A percentile compares a stretch with the other conserved stretches of the same genome.
Conservation (phyloP, 2,113 vertebrate species). For the Cyanoderma ruficeps region DNA sequence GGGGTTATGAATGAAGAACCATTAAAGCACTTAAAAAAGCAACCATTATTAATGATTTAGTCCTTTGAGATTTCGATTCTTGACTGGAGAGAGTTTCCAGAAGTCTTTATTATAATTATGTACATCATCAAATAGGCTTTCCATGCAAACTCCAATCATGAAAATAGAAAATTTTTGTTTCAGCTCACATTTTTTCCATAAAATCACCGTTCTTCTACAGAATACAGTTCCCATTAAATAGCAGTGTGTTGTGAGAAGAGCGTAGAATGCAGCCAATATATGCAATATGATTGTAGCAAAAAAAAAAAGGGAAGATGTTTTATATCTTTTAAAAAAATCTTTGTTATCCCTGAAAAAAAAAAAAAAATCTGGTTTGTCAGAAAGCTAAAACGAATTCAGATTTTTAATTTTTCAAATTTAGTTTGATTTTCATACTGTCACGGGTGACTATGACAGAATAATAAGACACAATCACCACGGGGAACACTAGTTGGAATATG, state of each 20-base stretch:
- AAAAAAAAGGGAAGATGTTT: not conserved
- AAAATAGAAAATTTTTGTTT: not conserved
- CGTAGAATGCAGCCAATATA: not conserved
- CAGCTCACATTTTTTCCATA: slow-evolving; percentile 8
- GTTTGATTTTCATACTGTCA: not conserved
- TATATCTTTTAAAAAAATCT: not conserved
- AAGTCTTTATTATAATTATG: not conserved
- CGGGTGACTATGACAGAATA: not conserved
- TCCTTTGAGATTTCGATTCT: not conserved
- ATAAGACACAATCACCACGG: not conserved
- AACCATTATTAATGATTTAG: slow-evolving; percentile 39
- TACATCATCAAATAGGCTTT: not conserved
- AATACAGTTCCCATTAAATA: not conserved
- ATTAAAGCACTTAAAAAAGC: slow-evolving; percentile 69
- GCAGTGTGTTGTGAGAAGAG: not conserved
- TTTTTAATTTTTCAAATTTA: not conserved
- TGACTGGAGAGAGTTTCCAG: not conserved
- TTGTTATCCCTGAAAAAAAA: not conserved
- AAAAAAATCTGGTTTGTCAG: not conserved
- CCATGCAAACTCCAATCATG: slow-evolving; percentile 22
- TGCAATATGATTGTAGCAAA: not conserved
- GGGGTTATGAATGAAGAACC: slow-evolving; percentile 25
- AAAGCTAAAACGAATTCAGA: not conserved
- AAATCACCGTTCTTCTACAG: not conserved
- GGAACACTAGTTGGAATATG: not conserved